Percentiles rank a stretch among this genome's conserved stretches.
These are phyloP conservation scores for Graptemys geographica DNA, from an alignment of 2,797 vertebrate genomes.

Conservation along the genomic window DNA sequence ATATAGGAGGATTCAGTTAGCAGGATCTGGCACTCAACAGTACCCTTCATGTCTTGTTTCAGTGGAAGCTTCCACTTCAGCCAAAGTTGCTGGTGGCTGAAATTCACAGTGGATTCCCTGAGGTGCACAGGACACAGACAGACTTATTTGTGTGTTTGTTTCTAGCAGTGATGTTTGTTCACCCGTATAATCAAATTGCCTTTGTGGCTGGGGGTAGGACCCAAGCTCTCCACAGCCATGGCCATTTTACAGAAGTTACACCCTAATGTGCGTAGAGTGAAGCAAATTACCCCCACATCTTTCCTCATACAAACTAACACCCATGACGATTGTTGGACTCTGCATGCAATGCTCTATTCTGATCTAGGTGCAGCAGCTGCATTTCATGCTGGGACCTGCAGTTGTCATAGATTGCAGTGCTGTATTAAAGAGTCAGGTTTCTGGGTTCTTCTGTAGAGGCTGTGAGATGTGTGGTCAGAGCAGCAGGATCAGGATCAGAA, in stretches of 20 bases:
- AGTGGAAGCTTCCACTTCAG: not conserved
- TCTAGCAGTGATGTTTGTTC: not conserved
- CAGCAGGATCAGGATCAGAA: constrained; percentile 5
- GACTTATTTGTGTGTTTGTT: rapidly evolving
- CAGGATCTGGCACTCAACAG: not conserved
- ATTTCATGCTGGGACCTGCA: not conserved
- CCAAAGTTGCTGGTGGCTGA: not conserved
- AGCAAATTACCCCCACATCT: not conserved
- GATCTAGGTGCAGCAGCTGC: rapidly evolving
- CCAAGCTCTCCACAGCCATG: not conserved
- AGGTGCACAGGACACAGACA: not conserved
- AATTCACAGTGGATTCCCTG: not conserved
- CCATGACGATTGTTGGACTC: not conserved
- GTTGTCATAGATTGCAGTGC: not conserved
- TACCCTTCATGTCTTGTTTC: not conserved
- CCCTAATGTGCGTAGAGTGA: not conserved
- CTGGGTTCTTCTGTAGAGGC: not conserved
- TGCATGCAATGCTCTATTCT: rapidly evolving
- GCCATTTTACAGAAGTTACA: not conserved
- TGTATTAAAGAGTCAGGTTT: rapidly evolving
- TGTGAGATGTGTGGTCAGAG: not conserved
- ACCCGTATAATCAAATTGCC: not conserved
- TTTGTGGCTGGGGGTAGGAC: not conserved
- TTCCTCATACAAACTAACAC: not conserved
- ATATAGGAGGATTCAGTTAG: not conserved